Conservation (phyloP, 1,140 invertebrate genomes). For the Anoplophora glabripennis region DNA sequence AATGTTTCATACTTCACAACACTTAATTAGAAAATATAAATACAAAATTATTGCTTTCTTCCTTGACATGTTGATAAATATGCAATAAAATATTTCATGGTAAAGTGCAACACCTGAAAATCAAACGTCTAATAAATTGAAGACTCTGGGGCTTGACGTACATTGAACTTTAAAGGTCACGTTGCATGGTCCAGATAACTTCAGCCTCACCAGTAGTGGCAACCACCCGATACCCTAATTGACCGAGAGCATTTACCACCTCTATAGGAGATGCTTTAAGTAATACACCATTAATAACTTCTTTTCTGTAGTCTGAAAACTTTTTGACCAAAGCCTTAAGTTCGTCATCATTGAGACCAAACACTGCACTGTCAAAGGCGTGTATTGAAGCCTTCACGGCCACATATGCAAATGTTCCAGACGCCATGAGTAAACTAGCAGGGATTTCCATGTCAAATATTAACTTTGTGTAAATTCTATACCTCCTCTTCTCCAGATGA, state of each 20-base stretch:
- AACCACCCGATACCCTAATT: slow-evolving; percentile 73
- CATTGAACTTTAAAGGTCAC: slow-evolving; percentile 55
- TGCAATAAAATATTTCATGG: too few relatives aligned
- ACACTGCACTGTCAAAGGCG: slow-evolving; percentile 67
- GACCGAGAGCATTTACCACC: slow-evolving; percentile 69
- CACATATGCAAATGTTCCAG: slow-evolving; percentile 62
- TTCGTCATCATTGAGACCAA: slow-evolving; percentile 69
- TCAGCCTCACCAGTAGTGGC: slow-evolving; percentile 74
- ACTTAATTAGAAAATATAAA: too few relatives aligned
- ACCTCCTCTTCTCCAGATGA: slow-evolving; percentile 14
- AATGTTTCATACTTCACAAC: too few relatives aligned
- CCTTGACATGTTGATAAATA: too few relatives aligned
- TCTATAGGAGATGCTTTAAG: slow-evolving; percentile 63
- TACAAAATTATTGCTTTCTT: too few relatives aligned
- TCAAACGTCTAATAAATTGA: slow-evolving; percentile 3
- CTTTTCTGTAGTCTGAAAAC: slow-evolving; percentile 58
- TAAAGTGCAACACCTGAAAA: neutral
- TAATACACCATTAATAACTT: slow-evolving; percentile 68
- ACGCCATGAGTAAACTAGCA: slow-evolving; percentile 46
- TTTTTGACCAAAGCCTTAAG: slow-evolving; percentile 62
- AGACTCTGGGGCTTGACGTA: neutral
- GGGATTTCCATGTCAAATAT: slow-evolving; percentile 43
- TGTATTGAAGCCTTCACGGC: slow-evolving; percentile 76
- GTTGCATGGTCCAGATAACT: slow-evolving; percentile 76
- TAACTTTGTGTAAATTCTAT: neutral